Conservation (phyloP, 2,797 vertebrate genomes). For the Macroramphosus scolopax region DNA sequence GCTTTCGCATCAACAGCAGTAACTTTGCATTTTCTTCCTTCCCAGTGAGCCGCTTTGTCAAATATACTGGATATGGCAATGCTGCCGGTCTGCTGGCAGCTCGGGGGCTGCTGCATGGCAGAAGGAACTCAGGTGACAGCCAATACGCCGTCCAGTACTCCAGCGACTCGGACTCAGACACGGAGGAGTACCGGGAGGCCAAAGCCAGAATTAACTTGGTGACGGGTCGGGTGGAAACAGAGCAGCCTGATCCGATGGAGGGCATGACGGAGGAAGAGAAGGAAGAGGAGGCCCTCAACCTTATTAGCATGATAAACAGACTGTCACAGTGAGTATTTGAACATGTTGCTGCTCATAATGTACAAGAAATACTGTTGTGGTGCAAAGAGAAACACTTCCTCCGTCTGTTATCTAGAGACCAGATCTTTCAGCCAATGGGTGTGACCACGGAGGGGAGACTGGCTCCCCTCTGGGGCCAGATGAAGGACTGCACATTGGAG, state of each 20-base stretch:
- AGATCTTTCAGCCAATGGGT: constrained; percentile 74
- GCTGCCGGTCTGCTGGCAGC: constrained; percentile 76
- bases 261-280: constrained; percentile 90
- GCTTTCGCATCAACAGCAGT: too few relatives aligned
- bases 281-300: constrained; percentile 83
- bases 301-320: constrained; percentile 85
- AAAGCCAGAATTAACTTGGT: constrained; percentile 83
- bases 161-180: constrained; percentile 68
- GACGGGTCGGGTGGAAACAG: constrained; percentile 85
- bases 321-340: constrained; percentile 39
- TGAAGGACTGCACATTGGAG: constrained; percentile 44
- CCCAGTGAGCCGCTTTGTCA: constrained; percentile 78
- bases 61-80: constrained; percentile 80
- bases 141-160: constrained; percentile 60
- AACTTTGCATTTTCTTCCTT: too few relatives aligned
- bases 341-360: neutral
- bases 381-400: too few relatives aligned
- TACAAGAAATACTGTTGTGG: too few relatives aligned
- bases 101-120: constrained; percentile 42
- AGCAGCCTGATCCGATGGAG: constrained; percentile 86
- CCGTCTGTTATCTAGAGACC: constrained; percentile 62
- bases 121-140: constrained; percentile 17
- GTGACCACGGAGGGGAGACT: constrained; percentile 68
- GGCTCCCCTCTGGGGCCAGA: constrained; percentile 61
- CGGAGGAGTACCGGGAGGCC: constrained; percentile 65